Evolutionary conservation across 2,888 invertebrate genomes (phyloP).

Genomic region (Flexamia atlantica): DNA sequence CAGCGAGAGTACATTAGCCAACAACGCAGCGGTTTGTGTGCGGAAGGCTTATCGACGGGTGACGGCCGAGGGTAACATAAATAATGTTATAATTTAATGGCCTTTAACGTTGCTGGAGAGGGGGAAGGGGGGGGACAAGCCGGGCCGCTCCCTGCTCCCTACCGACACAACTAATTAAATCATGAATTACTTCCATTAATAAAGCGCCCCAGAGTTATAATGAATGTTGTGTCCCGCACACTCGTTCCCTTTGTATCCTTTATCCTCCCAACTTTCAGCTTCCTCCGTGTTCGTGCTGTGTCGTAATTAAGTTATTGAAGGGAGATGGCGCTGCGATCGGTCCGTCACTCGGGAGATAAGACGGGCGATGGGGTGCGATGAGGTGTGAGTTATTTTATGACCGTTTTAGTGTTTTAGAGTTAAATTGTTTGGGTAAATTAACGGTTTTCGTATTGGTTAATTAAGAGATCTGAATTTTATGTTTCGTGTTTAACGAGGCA

Average conservation of each 20-base stretch:
- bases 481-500: too few species aligned
- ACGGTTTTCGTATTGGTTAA: not conserved
- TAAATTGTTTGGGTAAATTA: not conserved
- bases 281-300: slow-evolving; percentile 1
- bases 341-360: not conserved
- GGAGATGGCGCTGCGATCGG: not conserved
- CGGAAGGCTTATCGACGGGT: slow-evolving; percentile 22
- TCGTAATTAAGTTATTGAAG: slow-evolving; percentile 11
- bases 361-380: not conserved
- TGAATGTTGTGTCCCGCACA: slow-evolving; percentile 41
- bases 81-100: slow-evolving; percentile 53
- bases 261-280: not conserved
- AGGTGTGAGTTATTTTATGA: not conserved
- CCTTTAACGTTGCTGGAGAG: slow-evolving; percentile 3
- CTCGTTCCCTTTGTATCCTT: slow-evolving; percentile 6
- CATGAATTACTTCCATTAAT: slow-evolving; percentile 63
- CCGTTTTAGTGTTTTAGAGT: not conserved
- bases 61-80: slow-evolving; percentile 38
- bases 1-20: slow-evolving; percentile 20
- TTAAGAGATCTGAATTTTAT: too few species aligned
- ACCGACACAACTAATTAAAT: slow-evolving; percentile 58
- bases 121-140: not conserved
- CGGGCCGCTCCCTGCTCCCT: not conserved
- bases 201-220: slow-evolving; percentile 52
- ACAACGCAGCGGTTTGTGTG: slow-evolving; percentile 30